These are phyloP conservation scores for Betta splendens DNA, from an alignment of 2,797 vertebrate genomes.

Conservation along the genomic window DNA sequence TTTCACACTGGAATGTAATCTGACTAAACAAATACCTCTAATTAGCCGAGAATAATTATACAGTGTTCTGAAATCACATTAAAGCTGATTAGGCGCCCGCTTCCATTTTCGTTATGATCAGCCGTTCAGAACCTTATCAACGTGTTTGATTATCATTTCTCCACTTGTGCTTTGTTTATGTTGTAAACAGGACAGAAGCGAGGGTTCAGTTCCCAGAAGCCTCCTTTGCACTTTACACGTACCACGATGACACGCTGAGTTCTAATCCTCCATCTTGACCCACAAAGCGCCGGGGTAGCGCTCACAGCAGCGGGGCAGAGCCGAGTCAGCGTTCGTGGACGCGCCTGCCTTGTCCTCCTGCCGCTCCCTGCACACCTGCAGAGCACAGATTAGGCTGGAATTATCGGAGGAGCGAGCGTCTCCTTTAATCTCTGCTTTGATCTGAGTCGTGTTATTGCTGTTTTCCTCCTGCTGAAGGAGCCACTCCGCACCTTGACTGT, in stretches of 20 bases:
- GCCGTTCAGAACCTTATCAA: background rate
- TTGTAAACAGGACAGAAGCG: background rate
- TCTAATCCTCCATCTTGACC: no score
- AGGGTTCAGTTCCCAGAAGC: background rate
- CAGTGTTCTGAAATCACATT: slow-evolving; percentile 9
- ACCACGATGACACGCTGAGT: no score
- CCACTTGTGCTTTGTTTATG: background rate
- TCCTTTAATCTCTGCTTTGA: slow-evolving; percentile 72
- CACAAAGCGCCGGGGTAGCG: no score
- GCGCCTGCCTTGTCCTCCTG: slow-evolving; percentile 57
- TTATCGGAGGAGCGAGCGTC: slow-evolving; percentile 65
- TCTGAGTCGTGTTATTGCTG: slow-evolving; percentile 72
- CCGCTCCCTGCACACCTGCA: slow-evolving; percentile 71
- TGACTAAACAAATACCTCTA: slow-evolving; percentile 7
- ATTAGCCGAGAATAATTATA: slow-evolving; percentile 7
- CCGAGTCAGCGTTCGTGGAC: slow-evolving; percentile 65
- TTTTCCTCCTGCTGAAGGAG: slow-evolving; percentile 55
- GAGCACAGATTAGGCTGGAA: slow-evolving; percentile 75
- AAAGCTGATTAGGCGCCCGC: slow-evolving; percentile 9
- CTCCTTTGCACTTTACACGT: background rate
- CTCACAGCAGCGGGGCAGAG: slow-evolving; percentile 39
- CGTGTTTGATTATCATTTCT: background rate
- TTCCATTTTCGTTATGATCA: slow-evolving; percentile 16
- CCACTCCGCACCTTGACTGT: slow-evolving; percentile 52
- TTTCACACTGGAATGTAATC: background rate